A percentile compares a stretch with the other conserved stretches of the same genome.
Evolutionary conservation across 2,113 vertebrate species (phyloP).

Genomic region (Entelurus aequoreus): DNA sequence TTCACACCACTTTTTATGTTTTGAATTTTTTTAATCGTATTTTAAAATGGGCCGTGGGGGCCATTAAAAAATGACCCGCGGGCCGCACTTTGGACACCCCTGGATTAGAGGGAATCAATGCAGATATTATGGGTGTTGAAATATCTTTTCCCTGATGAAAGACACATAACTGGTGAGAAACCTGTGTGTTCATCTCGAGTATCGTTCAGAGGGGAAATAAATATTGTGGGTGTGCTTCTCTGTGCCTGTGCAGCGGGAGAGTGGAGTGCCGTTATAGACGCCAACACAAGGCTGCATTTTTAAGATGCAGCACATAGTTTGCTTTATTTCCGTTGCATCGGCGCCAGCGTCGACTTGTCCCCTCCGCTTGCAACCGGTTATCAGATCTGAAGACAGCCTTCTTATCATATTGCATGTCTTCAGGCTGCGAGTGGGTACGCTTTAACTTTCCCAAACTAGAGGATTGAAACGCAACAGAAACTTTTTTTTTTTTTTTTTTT

Average conservation of each 20-base stretch:
- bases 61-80: no score
- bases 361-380: slow-evolving; percentile 32
- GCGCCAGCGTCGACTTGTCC: slow-evolving; percentile 39
- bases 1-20: no score
- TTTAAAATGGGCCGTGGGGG: no score
- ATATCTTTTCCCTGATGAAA: not conserved
- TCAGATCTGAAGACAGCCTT: slow-evolving; percentile 52
- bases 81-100: no score
- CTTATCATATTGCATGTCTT: slow-evolving; percentile 50
- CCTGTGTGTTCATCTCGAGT: slow-evolving; percentile 13
- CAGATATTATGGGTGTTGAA: not conserved
- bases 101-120: not conserved
- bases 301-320: slow-evolving; percentile 9
- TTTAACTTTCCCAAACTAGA: slow-evolving; percentile 53
- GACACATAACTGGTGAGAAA: not conserved
- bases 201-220: slow-evolving; percentile 7
- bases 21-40: no score
- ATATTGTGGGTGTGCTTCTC: slow-evolving; percentile 23
- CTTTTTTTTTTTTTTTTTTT: slow-evolving; percentile 24
- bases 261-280: slow-evolving; percentile 8
- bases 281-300: slow-evolving; percentile 3
- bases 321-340: slow-evolving; percentile 44
- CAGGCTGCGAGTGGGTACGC: slow-evolving; percentile 44
- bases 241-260: slow-evolving; percentile 10
- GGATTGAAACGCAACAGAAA: slow-evolving; percentile 49